A percentile compares a stretch with the other conserved stretches of the same genome.
Evolutionary conservation across 2,797 vertebrate species (phyloP).

Genomic region (Loris lydekkerianus): DNA sequence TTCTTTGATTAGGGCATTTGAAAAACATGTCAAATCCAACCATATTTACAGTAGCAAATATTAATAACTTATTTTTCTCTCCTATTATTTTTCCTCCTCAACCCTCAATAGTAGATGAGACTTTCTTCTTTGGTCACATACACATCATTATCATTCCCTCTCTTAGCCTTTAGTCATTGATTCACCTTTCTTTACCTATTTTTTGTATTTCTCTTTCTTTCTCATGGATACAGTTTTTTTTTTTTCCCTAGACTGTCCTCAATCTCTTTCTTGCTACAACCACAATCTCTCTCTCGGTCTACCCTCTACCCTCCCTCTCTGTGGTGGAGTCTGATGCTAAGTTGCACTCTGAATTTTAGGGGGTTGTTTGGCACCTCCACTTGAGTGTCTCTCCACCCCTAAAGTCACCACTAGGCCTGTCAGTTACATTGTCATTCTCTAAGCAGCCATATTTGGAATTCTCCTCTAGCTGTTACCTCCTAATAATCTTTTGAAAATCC

Average conservation of each 20-base stretch:
- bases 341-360: background rate
- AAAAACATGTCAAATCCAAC: background rate
- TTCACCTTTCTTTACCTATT: background rate
- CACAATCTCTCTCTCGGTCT: background rate
- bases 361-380: background rate
- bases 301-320: background rate
- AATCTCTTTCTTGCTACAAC: background rate
- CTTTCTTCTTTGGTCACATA: background rate
- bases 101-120: accelerated
- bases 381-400: background rate
- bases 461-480: background rate
- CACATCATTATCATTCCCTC: background rate
- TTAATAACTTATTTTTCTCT: background rate
- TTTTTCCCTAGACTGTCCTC: background rate
- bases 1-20: background rate
- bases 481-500: background rate
- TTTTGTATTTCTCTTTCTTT: background rate
- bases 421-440: background rate
- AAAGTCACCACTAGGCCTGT: background rate
- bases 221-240: background rate
- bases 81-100: background rate
- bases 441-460: background rate
- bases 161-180: background rate
- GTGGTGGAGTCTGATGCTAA: background rate
- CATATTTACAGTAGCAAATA: background rate